These are phyloP conservation scores for Riparia riparia DNA, from an alignment of 2,113 vertebrate genomes.

Conservation along the genomic window DNA sequence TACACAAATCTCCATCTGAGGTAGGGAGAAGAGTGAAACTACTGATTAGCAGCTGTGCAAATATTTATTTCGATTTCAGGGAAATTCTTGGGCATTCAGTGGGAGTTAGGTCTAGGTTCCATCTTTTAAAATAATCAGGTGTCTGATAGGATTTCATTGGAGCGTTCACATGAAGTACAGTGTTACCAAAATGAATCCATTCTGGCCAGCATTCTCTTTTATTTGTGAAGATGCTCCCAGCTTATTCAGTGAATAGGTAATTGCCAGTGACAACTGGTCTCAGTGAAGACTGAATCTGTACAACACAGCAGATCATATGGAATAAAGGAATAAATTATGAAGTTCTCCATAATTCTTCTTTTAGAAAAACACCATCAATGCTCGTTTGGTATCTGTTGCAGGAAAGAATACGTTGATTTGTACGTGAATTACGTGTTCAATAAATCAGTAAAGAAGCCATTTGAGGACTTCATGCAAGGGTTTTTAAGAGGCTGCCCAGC, in stretches of 20 bases:
- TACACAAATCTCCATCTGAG: not conserved
- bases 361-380: not conserved
- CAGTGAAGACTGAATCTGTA: not conserved
- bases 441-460: conserved; percentile 59
- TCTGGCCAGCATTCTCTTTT: not conserved
- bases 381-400: not conserved
- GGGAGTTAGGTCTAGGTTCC: not conserved
- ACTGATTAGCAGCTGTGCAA: not conserved
- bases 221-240: not conserved
- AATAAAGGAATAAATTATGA: not conserved
- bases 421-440: conserved; percentile 70
- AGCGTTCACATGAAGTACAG: not conserved
- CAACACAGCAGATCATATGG: not conserved
- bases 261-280: not conserved
- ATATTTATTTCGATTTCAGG: not conserved
- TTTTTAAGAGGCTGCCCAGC: conserved; percentile 69
- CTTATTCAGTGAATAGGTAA: not conserved
- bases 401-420: conserved; percentile 74
- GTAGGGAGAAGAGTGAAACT: not conserved
- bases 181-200: not conserved
- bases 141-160: not conserved
- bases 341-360: not conserved
- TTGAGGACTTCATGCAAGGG: conserved; percentile 61
- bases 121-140: not conserved
- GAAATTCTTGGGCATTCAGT: not conserved